These are phyloP conservation scores for Danio albolineatus DNA, from an alignment of 2,797 vertebrate genomes.

Conservation along the genomic window DNA sequence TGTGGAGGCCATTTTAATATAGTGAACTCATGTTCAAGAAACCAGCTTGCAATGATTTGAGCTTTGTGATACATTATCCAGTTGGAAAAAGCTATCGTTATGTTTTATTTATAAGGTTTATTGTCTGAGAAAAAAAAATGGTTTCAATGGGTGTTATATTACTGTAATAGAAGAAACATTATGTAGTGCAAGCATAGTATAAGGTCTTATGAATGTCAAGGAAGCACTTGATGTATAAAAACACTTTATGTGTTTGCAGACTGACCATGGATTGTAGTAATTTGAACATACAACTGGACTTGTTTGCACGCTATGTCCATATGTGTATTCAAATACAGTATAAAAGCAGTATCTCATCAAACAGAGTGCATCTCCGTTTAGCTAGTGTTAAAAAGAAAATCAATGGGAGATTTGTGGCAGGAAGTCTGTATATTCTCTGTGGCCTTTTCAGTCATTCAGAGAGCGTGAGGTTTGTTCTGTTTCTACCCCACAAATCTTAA, in stretches of 20 bases:
- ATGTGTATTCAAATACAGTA: background rate
- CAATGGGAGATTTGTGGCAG: slow-evolving; percentile 72
- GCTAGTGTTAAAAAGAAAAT: slow-evolving; percentile 74
- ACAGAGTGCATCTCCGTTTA: slow-evolving; percentile 58
- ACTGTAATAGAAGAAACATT: slow-evolving; percentile 21
- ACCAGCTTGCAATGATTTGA: too few species aligned
- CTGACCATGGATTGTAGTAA: slow-evolving; percentile 12
- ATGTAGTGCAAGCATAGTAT: slow-evolving; percentile 44
- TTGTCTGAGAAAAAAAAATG: background rate
- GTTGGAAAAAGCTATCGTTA: too few species aligned
- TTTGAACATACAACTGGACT: background rate
- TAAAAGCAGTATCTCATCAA: slow-evolving; percentile 53
- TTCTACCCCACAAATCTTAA: slow-evolving; percentile 53
- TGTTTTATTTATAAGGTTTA: too few species aligned
- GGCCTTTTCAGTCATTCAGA: slow-evolving; percentile 56
- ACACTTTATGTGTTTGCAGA: slow-evolving; percentile 23
- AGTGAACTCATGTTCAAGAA: too few species aligned
- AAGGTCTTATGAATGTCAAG: slow-evolving; percentile 27
- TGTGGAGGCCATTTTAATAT: too few species aligned
- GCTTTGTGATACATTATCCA: too few species aligned
- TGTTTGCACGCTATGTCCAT: background rate
- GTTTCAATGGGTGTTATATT: slow-evolving; percentile 60
- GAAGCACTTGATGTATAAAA: slow-evolving; percentile 31
- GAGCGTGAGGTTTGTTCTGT: slow-evolving; percentile 42
- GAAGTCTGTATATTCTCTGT: slow-evolving; percentile 58